Percentiles rank a stretch among this genome's conserved stretches.
Evolutionary conservation across 92 coral and sea anemone species (phyloP).

Genomic region (Muricea muricata): DNA sequence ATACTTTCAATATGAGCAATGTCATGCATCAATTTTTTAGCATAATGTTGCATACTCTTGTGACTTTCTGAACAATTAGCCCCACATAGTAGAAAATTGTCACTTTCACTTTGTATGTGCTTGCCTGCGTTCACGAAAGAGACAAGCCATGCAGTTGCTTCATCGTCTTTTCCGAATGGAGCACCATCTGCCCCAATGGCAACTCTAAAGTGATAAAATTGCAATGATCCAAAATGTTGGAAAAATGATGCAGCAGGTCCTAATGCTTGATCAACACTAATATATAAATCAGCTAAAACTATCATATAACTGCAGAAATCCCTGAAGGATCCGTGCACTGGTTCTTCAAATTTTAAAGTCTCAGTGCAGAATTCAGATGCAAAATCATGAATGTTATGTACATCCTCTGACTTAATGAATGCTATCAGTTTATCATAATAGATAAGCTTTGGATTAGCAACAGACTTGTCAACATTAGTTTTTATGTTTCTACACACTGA

Average conservation of each 20-base stretch:
- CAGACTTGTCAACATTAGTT: not conserved
- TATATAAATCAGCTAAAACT: constrained; percentile 22
- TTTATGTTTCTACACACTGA: constrained; percentile 37
- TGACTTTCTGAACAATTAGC: constrained; percentile 8
- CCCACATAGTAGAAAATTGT: constrained; percentile 52
- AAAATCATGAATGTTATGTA: constrained; percentile 28
- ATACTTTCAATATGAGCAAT: constrained; percentile 26
- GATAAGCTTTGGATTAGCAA: constrained; percentile 42
- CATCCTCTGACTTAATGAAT: constrained; percentile 35
- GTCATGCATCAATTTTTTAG: constrained; percentile 17
- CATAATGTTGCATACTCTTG: constrained; percentile 45
- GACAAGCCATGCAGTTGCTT: not conserved
- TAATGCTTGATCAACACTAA: not conserved
- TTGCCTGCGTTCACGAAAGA: not conserved
- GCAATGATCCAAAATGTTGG: constrained; percentile 47
- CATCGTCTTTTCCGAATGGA: not conserved
- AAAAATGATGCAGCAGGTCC: constrained; percentile 14
- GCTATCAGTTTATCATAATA: constrained; percentile 47
- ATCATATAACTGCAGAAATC: constrained; percentile 55
- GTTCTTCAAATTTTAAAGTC: constrained; percentile 9
- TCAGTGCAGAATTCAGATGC: constrained; percentile 47
- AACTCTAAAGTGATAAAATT: constrained; percentile 38
- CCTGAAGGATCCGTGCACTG: constrained; percentile 54
- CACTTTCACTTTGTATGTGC: constrained; percentile 23
- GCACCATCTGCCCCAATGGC: not conserved